Percentiles rank a stretch among this genome's conserved stretches.
These are phyloP conservation scores for Rotaria sp. DNA, from an alignment of 2,888 invertebrate genomes.

Conservation along the genomic window DNA sequence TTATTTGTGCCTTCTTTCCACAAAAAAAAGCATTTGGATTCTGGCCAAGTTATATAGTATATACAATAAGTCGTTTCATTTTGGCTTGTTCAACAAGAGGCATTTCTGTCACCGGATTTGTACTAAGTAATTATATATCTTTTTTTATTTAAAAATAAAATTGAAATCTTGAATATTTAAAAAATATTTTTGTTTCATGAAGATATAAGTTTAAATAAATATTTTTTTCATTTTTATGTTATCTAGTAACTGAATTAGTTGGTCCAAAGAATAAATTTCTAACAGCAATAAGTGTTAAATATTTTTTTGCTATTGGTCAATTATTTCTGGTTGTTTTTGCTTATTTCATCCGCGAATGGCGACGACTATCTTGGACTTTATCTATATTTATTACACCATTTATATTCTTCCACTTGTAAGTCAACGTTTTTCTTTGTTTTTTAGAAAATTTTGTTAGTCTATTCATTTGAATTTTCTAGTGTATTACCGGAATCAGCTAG, in stretches of 20 bases:
- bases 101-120: background rate
- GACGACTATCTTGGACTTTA: constrained; percentile 3
- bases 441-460: background rate
- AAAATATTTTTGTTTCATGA: too few relatives aligned
- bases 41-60: constrained; percentile 19
- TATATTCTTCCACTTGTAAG: constrained; percentile 44
- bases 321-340: constrained; percentile 32
- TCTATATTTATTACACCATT: constrained; percentile 29
- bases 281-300: constrained; percentile 30
- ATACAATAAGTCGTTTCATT: background rate
- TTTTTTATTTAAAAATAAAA: background rate
- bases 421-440: constrained; percentile 7
- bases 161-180: background rate
- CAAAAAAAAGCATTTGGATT: constrained; percentile 7
- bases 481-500: constrained; percentile 38
- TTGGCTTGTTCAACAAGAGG: constrained; percentile 6
- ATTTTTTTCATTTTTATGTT: background rate
- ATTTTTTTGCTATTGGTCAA: constrained; percentile 38
- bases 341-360: constrained; percentile 39
- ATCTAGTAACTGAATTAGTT: background rate
- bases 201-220: background rate
- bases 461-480: background rate
- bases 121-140: background rate
- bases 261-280: constrained; percentile 26
- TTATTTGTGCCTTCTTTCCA: background rate